Evolutionary conservation across 2,797 vertebrate genomes (phyloP).

Genomic region (Pipistrellus nathusii): DNA sequence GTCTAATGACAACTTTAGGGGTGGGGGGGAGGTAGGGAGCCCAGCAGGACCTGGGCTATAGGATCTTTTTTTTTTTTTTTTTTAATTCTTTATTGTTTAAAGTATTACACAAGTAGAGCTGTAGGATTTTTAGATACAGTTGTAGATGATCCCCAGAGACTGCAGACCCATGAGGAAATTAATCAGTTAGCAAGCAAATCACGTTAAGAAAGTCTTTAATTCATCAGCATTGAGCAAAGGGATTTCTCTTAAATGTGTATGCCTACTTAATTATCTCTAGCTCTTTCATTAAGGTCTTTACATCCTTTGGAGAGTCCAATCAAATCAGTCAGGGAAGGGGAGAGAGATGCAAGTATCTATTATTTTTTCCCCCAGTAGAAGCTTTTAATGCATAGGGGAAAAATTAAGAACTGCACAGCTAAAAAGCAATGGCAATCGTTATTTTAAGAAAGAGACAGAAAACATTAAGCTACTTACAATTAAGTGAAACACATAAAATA

Average conservation of each 20-base stretch:
- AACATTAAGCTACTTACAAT: slow-evolving; percentile 20
- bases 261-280: slow-evolving; percentile 20
- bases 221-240: slow-evolving; percentile 17
- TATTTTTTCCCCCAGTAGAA: background rate
- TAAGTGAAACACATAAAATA: slow-evolving; percentile 39
- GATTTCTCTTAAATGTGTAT: slow-evolving; percentile 22
- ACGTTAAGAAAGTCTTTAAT: slow-evolving; percentile 37
- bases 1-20: background rate
- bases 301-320: slow-evolving; percentile 3
- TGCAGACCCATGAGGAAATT: background rate
- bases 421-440: background rate
- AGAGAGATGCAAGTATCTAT: background rate
- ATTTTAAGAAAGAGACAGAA: slow-evolving; percentile 51
- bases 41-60: background rate
- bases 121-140: background rate
- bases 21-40: accelerated
- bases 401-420: slow-evolving; percentile 22
- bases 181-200: slow-evolving; percentile 19
- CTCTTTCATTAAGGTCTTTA: slow-evolving; percentile 41
- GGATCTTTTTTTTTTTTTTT: background rate
- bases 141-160: background rate
- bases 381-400: background rate
- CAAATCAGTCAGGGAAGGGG: slow-evolving; percentile 29
- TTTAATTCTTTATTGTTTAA: too few relatives aligned
- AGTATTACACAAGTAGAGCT: too few relatives aligned